phyloP scores from a whole-genome alignment of 2,888 invertebrate genomes.

The Machimus atricapillus region DNA sequence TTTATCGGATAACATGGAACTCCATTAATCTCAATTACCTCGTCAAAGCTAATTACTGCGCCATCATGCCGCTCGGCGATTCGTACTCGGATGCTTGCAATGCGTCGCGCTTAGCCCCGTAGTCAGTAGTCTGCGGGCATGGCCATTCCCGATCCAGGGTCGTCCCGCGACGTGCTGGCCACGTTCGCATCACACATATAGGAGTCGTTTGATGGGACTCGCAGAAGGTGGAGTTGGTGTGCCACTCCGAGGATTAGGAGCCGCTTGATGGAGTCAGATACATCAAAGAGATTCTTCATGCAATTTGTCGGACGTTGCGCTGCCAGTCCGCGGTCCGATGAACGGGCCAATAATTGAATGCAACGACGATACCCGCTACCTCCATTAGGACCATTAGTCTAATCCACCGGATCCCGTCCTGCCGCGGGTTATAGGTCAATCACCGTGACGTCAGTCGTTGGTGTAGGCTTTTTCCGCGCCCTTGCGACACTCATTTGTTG shows the following conservation, averaged over 20 bases:
- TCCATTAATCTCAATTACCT: conserved; percentile 40
- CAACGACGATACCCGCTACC: background rate
- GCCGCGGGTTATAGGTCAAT: conserved; percentile 42
- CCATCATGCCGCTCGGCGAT: conserved; percentile 4
- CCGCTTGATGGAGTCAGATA: conserved; percentile 4
- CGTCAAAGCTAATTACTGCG: conserved; percentile 39
- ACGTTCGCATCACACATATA: background rate
- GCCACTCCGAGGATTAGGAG: background rate
- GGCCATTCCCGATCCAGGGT: background rate
- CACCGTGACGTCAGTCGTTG: conserved; percentile 41
- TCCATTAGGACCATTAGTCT: background rate
- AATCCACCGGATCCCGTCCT: background rate
- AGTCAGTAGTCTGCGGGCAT: background rate
- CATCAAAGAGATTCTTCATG: conserved; percentile 9
- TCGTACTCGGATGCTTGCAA: background rate
- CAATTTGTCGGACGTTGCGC: conserved; percentile 1
- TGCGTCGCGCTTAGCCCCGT: background rate
- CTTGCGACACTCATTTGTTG: conserved; percentile 42
- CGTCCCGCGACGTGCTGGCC: background rate
- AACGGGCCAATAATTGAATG: conserved; percentile 18
- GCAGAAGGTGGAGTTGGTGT: conserved; percentile 6
- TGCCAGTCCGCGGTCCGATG: background rate
- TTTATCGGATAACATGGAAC: conserved; percentile 30
- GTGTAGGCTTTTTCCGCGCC: conserved; percentile 35
- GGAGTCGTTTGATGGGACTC: background rate